Evolutionary conservation across 2,888 invertebrate genomes (phyloP).

Genomic region (Catocala nupta): DNA sequence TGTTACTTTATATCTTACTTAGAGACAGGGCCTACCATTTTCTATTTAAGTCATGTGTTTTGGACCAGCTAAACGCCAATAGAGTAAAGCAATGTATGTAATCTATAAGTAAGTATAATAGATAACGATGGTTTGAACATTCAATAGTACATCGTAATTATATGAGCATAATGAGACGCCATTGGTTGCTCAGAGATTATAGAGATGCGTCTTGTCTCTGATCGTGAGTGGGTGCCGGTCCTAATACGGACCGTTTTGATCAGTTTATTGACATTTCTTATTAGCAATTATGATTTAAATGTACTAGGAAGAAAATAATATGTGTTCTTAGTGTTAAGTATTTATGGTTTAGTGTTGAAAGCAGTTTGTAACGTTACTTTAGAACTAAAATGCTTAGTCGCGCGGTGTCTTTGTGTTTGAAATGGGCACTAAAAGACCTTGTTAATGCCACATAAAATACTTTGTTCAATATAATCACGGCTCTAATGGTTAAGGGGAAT

Average conservation of each 20-base stretch:
- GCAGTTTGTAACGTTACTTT: conserved; percentile 15
- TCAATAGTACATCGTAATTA: too few relatives aligned
- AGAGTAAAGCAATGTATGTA: too few relatives aligned
- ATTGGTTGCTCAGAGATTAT: too few relatives aligned
- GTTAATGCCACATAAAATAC: conserved; percentile 38
- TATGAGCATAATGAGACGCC: too few relatives aligned
- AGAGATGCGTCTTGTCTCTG: too few relatives aligned
- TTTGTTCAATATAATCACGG: conserved; percentile 30
- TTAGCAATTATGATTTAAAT: conserved; percentile 23
- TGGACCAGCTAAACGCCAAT: too few relatives aligned
- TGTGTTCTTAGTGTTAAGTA: conserved; percentile 26
- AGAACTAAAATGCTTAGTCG: conserved; percentile 16
- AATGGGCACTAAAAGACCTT: conserved; percentile 27
- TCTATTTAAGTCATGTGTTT: too few relatives aligned
- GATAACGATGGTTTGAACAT: too few relatives aligned
- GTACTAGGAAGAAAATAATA: conserved; percentile 31
- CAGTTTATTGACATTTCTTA: conserved; percentile 14
- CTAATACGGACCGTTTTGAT: not conserved
- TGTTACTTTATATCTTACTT: too few relatives aligned
- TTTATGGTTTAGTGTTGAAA: conserved; percentile 32
- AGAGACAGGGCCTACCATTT: too few relatives aligned
- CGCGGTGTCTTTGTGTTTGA: conserved; percentile 40
- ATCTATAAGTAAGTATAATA: too few relatives aligned
- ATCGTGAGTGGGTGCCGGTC: too few relatives aligned
- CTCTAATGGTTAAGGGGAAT: conserved; percentile 27